Evolutionary conservation across 2,888 invertebrate genomes (phyloP), one percentile per base, ranked within the genome.

Genomic region (Formica aserva): DNA sequence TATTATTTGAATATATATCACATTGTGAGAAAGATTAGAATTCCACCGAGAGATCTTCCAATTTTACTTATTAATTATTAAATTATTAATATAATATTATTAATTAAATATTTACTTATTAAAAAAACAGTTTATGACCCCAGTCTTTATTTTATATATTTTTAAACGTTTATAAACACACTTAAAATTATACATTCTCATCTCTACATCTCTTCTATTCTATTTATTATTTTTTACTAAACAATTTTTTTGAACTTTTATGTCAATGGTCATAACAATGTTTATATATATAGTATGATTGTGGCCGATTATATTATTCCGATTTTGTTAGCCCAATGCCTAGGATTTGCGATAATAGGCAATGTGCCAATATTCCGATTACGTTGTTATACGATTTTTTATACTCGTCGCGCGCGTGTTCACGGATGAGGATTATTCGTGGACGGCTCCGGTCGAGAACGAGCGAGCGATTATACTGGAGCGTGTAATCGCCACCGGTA

Each of bases 401-500:
- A 77, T 66, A 29, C 29, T 52, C 35, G 52, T 45, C 45, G 45
- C 62, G 18, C 45, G 45, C 62, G 18, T 48, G 48, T 29, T 77
- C 35, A 29, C 29, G 15, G 3, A 29, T 1, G 18, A 26, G 52
- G 29, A 18, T 77, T 67, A 67, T 52, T 66, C 77, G 45, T 66
- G 45, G 48, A 67, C 65, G 84, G 38, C 72, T 75, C 71, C 52
- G 35, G 62, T 65, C 74, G 77, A 52, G 38, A 62, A 75, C 62
- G 32, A 75, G 45, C 83, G 71, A 63, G 29, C 87, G 32, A 75
- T 85, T 85, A 74, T 69, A 62, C 48, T n/a, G 52, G 60, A 69
- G 67, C 80, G 41, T 71, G 72, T 88, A 87, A 88, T 87, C 85
- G 83, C 75, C 45, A 83, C 48, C 29, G 67, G 80, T 71, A 71